Evolutionary conservation across 2,797 vertebrate species (phyloP).

Genomic region (Micrastur ruficollis): DNA sequence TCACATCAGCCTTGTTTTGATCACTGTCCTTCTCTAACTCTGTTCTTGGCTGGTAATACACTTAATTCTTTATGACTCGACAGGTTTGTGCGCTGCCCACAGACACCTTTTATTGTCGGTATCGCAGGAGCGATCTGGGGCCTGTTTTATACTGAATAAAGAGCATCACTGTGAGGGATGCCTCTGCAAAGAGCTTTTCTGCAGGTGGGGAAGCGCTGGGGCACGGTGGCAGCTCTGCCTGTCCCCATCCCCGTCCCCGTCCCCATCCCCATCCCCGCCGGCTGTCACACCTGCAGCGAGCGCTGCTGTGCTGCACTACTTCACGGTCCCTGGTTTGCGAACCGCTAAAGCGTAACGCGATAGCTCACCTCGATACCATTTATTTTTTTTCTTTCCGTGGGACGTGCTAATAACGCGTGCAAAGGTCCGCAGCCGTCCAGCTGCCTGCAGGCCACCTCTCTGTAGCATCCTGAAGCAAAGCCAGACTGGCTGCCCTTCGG

Average conservation of each 20-base stretch:
- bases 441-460: neutral
- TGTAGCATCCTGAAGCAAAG: neutral
- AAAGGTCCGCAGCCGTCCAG: too few relatives aligned
- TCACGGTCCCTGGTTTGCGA: neutral
- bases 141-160: neutral
- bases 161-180: neutral
- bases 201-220: accelerated
- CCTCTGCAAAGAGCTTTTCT: neutral
- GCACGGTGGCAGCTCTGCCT: accelerated
- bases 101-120: neutral
- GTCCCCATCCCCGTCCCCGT: neutral
- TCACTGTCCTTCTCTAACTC: neutral
- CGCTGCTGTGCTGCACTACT: neutral
- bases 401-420: too few relatives aligned
- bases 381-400: neutral
- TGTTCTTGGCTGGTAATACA: neutral
- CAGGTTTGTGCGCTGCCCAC: neutral
- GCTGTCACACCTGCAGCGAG: neutral
- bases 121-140: accelerated
- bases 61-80: neutral
- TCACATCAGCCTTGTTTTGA: slow-evolving; percentile 25
- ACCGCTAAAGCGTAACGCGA: accelerated
- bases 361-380: accelerated
- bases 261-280: accelerated
- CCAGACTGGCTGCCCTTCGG: neutral